Conservation (phyloP, 2,113 vertebrate species). For the Ailuropoda melanoleuca region DNA sequence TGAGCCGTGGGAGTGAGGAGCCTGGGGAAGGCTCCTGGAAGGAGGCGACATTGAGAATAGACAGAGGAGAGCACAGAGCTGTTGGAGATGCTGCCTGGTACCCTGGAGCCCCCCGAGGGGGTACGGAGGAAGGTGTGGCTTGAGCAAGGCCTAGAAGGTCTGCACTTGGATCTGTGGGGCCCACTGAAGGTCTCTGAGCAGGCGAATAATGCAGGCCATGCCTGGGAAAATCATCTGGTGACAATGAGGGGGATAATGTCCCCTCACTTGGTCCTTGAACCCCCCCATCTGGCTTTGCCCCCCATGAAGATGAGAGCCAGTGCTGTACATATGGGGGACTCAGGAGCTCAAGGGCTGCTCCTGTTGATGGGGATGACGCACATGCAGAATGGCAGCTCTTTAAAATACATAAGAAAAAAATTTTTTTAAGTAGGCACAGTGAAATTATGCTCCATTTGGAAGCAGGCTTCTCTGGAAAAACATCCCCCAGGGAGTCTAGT, state of each 20-base stretch:
- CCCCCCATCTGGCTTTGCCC: too few relatives aligned
- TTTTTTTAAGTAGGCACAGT: neutral
- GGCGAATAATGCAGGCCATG: neutral
- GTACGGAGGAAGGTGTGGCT: neutral
- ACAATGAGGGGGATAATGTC: neutral
- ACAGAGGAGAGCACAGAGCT: neutral
- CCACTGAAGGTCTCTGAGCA: neutral
- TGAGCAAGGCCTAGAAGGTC: neutral
- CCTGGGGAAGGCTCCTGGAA: neutral
- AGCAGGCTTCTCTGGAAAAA: constrained; percentile 17
- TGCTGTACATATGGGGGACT: neutral
- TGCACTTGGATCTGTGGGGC: neutral
- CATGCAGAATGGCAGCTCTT: neutral
- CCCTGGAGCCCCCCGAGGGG: neutral
- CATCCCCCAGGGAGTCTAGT: neutral
- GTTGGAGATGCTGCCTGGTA: neutral
- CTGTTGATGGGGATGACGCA: neutral
- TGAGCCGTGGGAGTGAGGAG: neutral
- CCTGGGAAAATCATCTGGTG: constrained; percentile 14
- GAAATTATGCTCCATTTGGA: constrained; percentile 7
- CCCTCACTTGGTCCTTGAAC: neutral
- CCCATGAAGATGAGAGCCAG: neutral
- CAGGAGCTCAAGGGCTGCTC: neutral
- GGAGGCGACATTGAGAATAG: neutral
- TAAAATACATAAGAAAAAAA: neutral